Conservation (phyloP, 2,797 vertebrate genomes). For the Epinephelus coioides region DNA sequence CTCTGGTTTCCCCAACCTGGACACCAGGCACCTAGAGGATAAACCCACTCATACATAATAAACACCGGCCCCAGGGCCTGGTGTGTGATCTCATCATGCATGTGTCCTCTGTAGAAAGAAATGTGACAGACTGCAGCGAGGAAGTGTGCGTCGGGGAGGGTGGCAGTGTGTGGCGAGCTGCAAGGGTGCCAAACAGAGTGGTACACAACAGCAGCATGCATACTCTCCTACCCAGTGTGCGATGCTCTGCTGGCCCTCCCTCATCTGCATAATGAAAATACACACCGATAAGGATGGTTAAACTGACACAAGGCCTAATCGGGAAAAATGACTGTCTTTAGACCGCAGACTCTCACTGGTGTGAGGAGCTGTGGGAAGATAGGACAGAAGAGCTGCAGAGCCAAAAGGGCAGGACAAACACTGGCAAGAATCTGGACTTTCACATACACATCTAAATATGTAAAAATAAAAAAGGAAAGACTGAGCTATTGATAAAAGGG, state of each 20-base stretch:
- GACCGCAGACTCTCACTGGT: slow-evolving; percentile 38
- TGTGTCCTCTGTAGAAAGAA: slow-evolving; percentile 70
- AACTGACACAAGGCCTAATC: slow-evolving; percentile 62
- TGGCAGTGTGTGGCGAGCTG: slow-evolving; percentile 59
- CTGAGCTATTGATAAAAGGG: slow-evolving; percentile 40
- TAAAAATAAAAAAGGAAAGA: slow-evolving; percentile 32
- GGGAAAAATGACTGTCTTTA: slow-evolving; percentile 47
- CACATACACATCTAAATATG: slow-evolving; percentile 30
- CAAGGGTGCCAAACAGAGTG: slow-evolving; percentile 65
- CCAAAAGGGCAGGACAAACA: slow-evolving; percentile 32
- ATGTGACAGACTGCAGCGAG: slow-evolving; percentile 73
- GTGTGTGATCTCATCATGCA: slow-evolving; percentile 77
- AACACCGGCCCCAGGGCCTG: slow-evolving; percentile 75
- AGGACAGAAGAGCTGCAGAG: slow-evolving; percentile 18
- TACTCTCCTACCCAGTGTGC: slow-evolving; percentile 57
- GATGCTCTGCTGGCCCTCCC: slow-evolving; percentile 39
- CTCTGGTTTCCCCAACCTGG: slow-evolving; percentile 61
- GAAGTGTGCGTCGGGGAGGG: slow-evolving; percentile 50
- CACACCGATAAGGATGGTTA: slow-evolving; percentile 61
- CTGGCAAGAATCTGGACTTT: slow-evolving; percentile 45
- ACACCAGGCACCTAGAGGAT: slow-evolving; percentile 69
- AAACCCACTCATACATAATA: slow-evolving; percentile 81
- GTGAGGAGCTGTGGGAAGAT: slow-evolving; percentile 40
- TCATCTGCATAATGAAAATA: slow-evolving; percentile 73
- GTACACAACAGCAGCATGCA: slow-evolving; percentile 60